A percentile compares a stretch with the other conserved stretches of the same genome.
Conservation (phyloP, 2,113 vertebrate genomes). For the Octodon degus region DNA sequence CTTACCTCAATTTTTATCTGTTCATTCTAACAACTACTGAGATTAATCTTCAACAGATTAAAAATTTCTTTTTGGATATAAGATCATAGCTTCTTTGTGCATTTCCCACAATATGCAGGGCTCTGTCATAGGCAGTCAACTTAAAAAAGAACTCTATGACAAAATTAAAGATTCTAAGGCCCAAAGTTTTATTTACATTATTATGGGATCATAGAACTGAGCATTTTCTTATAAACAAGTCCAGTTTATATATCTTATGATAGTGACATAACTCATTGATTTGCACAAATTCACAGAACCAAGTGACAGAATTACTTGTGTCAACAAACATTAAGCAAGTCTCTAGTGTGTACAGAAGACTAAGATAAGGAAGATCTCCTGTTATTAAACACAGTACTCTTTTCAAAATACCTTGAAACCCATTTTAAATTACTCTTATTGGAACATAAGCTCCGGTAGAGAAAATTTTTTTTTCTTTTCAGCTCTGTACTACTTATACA, state of each 20-base stretch:
- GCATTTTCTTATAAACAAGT: neutral
- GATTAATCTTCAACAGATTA: neutral
- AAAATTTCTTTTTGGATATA: constrained; percentile 19
- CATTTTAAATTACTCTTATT: constrained; percentile 16
- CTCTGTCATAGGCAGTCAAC: neutral
- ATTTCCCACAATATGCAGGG: neutral
- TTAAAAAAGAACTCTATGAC: neutral
- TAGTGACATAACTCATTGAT: constrained; percentile 42
- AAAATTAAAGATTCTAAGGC: constrained; percentile 52
- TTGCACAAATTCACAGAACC: constrained; percentile 16
- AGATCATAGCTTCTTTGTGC: neutral
- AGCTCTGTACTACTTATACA: neutral
- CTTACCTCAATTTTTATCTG: neutral
- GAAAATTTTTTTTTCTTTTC: constrained; percentile 8
- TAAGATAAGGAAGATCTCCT: neutral
- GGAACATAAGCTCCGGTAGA: neutral
- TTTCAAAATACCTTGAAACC: neutral
- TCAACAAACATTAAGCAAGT: constrained; percentile 32
- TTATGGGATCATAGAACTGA: constrained; percentile 36
- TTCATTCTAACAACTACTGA: neutral
- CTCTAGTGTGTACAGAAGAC: neutral
- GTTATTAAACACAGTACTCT: neutral
- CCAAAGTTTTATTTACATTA: constrained; percentile 22
- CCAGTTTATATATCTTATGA: neutral
- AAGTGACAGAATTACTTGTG: constrained; percentile 15